phyloP scores from a whole-genome alignment of 1,140 invertebrate genomes.

The Aphelenchoides fujianensis region DNA sequence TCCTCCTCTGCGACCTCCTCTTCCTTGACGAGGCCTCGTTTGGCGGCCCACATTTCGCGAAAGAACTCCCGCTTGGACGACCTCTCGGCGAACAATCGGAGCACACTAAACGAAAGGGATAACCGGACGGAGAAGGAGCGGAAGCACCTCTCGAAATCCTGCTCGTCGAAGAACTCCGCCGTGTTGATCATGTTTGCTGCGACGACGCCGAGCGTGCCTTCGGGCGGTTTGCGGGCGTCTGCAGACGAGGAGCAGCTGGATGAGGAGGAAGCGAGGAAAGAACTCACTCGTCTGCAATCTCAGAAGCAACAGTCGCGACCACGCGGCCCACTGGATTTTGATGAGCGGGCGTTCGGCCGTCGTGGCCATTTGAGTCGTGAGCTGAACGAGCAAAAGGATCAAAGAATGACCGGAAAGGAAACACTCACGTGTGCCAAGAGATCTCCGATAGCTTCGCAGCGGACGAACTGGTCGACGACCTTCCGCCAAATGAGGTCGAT shows the following conservation, averaged over 20 bases:
- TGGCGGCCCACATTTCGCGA: background rate
- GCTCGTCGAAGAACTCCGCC: background rate
- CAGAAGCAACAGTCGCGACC: background rate
- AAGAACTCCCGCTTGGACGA: background rate
- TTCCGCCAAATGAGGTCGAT: background rate
- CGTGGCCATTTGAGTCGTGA: no score
- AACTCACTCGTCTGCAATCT: background rate
- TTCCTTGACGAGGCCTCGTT: no score
- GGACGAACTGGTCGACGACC: background rate
- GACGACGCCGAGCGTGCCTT: background rate
- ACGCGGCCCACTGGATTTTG: background rate
- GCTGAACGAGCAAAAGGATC: no score
- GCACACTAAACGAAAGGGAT: slow-evolving; percentile 2
- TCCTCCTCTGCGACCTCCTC: no score
- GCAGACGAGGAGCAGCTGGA: background rate
- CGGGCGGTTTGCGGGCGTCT: background rate
- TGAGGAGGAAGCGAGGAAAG: no score
- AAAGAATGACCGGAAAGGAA: no score
- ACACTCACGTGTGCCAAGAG: no score
- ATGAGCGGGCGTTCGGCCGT: no score
- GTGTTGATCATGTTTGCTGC: background rate
- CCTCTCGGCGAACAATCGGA: background rate
- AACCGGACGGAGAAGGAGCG: background rate
- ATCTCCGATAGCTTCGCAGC: background rate
- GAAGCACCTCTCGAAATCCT: background rate